Base-by-base conservation (phyloP, 2,797 vertebrate genomes). In the Centroberyx gerrardi region DNA sequence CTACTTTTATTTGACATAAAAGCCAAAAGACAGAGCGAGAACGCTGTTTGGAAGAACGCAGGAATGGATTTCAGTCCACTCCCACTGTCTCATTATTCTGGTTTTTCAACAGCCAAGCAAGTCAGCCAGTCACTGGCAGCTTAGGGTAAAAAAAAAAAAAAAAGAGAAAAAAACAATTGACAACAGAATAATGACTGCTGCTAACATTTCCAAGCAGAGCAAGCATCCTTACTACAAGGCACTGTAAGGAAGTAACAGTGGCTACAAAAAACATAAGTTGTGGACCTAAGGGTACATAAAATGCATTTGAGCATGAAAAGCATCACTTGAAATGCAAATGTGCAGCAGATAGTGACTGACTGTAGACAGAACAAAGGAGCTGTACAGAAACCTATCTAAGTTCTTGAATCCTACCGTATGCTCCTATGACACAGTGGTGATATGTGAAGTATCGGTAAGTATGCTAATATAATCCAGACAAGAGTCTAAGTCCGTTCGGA, bases 31-130 rank as follows among this genome's bases (percentile, higher is more conserved):
- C 66, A 56, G 71, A 54, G 38, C 31, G 22, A 58, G 79, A 71
- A 59, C 56, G 51, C 59, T 48, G 78, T 74, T 62, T 15, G 59
- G 63, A 59, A 74, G 76, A 82, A 84, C 28, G 44, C 40, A 59
- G 64, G 33, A 77, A 81, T 60, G 17, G 68, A 84, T 87, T 92
- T 82, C 61, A 14, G 38, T 72, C 72, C 59, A 46, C 69, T 78
- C 58, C 76, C 62, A 64, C 68, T 29, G 66, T 84, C 74, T 90
- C 80, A 84, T 87, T 91, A 90, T 88, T 88, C 71, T 58, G 13
- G 10, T 72, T 83, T 78, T 78, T 74, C 61, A 79, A 69, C 60
- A 74, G 63, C 52, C 38, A 66, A 62, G 54, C 53, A 51, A 78
- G 63, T 86, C 85, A 85, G 74, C 74, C 55, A 29, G 74, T 87